These are phyloP conservation scores for Drosophila sp. DNA, from an alignment of 1,140 invertebrate genomes.

Conservation along the genomic window DNA sequence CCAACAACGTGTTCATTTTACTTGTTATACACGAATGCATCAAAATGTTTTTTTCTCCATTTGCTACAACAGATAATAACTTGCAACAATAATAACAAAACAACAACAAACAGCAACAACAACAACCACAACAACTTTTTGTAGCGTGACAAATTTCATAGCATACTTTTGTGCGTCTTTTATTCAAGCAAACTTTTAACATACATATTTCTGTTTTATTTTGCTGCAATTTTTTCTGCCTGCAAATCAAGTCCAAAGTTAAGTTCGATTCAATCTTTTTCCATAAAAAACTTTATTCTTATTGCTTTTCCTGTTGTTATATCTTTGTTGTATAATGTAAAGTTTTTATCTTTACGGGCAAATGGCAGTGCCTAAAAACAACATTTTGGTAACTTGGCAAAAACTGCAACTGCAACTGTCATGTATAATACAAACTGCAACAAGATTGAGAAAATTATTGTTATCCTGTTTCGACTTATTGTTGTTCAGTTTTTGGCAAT, in stretches of 20 bases:
- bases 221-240: conserved; percentile 13
- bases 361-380: conserved; percentile 19
- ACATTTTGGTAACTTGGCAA: background rate
- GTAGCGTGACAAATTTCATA: conserved; percentile 56
- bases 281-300: conserved; percentile 45
- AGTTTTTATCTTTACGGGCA: conserved; percentile 41
- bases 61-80: conserved; percentile 51
- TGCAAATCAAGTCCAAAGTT: conserved; percentile 51
- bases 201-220: conserved; percentile 17
- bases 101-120: conserved; percentile 9
- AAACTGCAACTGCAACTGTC: conserved; percentile 16
- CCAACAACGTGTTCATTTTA: conserved; percentile 73
- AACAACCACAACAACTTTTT: conserved; percentile 11
- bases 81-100: conserved; percentile 34
- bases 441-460: conserved; percentile 13
- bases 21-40: conserved; percentile 71
- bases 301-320: conserved; percentile 42
- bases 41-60: conserved; percentile 44
- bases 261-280: conserved; percentile 47
- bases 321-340: conserved; percentile 20
- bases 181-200: conserved; percentile 17
- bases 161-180: conserved; percentile 53
- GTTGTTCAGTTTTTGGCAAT: conserved; percentile 1
- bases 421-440: conserved; percentile 21
- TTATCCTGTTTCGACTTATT: background rate